Percentiles rank a stretch among this genome's conserved stretches.
Conservation (phyloP, 2,888 invertebrate genomes). For the Apotomis betuletana region DNA sequence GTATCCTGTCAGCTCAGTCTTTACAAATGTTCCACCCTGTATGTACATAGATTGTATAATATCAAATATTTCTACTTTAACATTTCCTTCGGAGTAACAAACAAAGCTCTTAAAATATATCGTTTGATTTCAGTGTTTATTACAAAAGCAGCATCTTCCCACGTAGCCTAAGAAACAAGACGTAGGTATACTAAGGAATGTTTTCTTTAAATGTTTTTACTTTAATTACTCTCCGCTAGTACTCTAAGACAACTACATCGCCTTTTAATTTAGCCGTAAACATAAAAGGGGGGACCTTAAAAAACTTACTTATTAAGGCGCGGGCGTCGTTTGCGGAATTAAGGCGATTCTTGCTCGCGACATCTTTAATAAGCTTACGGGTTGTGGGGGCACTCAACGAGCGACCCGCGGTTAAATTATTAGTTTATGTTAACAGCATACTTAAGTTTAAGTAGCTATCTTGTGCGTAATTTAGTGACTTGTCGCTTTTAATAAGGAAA, state of each 20-base stretch:
- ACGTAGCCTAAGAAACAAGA: background rate
- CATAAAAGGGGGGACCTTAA: constrained; percentile 6
- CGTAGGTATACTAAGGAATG: background rate
- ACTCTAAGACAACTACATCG: constrained; percentile 3
- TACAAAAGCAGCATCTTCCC: too few relatives aligned
- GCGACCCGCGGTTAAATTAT: background rate
- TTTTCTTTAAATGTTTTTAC: background rate
- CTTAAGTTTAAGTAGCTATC: too few relatives aligned
- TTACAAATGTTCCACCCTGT: too few relatives aligned
- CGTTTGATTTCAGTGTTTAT: too few relatives aligned
- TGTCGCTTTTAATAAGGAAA: too few relatives aligned
- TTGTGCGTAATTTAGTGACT: too few relatives aligned
- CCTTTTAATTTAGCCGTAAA: constrained; percentile 20
- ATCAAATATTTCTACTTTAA: too few relatives aligned
- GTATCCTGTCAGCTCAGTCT: too few relatives aligned
- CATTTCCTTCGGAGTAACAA: too few relatives aligned
- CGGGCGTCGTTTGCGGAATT: constrained; percentile 55
- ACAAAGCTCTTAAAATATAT: too few relatives aligned
- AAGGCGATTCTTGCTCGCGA: constrained; percentile 60
- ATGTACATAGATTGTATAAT: too few relatives aligned
- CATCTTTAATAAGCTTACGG: constrained; percentile 50
- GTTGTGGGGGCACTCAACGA: constrained; percentile 47
- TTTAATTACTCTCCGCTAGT: background rate
- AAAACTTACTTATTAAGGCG: constrained; percentile 37
- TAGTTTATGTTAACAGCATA: background rate